These are phyloP conservation scores for Acanthis flammea DNA, from an alignment of 2,797 vertebrate genomes.

Conservation along the genomic window DNA sequence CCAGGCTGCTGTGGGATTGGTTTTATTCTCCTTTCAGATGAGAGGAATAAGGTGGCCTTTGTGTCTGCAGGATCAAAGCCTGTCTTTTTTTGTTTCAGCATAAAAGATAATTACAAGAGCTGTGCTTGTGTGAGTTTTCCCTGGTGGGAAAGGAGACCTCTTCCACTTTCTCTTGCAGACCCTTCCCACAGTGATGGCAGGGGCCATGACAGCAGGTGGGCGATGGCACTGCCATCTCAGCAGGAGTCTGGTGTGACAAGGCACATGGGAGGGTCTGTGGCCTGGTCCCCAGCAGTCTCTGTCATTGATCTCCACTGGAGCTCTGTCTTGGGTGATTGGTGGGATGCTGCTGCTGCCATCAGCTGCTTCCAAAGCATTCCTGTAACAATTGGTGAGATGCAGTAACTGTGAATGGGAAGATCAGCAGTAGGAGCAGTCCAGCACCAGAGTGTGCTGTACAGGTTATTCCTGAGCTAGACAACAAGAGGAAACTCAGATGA, in stretches of 20 bases:
- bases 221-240: neutral
- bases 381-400: neutral
- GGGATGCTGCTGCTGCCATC: neutral
- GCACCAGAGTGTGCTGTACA: rapidly evolving
- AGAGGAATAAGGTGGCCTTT: neutral
- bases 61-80: neutral
- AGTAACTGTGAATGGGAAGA: neutral
- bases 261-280: neutral
- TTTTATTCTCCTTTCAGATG: neutral
- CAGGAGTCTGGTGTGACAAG: neutral
- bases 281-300: neutral
- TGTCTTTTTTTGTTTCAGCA: neutral
- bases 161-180: neutral
- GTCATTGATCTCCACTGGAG: neutral
- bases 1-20: neutral
- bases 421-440: neutral
- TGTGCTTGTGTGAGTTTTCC: neutral
- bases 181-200: neutral
- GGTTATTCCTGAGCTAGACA: neutral
- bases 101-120: neutral
- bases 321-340: neutral
- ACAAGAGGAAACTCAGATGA: neutral
- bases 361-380: neutral
- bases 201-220: neutral
- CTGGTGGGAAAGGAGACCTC: neutral